A percentile compares a stretch with the other conserved stretches of the same genome.
These are phyloP conservation scores for Eurystomus glaucurus DNA, from an alignment of 2,797 vertebrate genomes.

Conservation along the genomic window DNA sequence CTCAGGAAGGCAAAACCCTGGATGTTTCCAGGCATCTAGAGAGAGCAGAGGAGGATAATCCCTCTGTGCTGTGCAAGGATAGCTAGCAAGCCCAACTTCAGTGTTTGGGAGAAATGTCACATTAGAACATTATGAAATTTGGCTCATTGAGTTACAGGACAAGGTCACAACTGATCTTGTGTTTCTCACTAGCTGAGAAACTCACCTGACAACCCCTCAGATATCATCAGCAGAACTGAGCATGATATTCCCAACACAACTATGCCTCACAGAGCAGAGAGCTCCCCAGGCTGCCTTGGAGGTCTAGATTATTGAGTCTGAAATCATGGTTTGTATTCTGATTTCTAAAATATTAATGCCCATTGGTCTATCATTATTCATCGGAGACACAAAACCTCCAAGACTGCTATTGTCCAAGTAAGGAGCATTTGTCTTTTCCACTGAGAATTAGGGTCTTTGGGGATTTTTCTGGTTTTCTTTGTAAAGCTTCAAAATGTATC, in stretches of 20 bases:
- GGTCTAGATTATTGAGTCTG: background rate
- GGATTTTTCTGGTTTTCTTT: background rate
- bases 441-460: background rate
- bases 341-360: background rate
- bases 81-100: background rate
- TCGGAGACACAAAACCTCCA: background rate
- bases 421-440: background rate
- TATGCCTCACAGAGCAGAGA: background rate
- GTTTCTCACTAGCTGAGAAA: background rate
- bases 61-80: fast-evolving
- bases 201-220: background rate
- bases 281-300: background rate
- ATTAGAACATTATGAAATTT: background rate
- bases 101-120: background rate
- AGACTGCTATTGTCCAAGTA: background rate
- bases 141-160: background rate
- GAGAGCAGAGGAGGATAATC: background rate
- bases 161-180: background rate
- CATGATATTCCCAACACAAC: background rate
- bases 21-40: background rate
- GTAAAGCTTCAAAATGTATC: background rate
- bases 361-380: background rate
- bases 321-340: background rate
- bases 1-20: background rate
- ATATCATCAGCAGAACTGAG: background rate